A percentile compares a stretch with the other conserved stretches of the same genome.
Evolutionary conservation across 2,888 invertebrate genomes (phyloP).

Genomic region (Drosophila colorata): DNA sequence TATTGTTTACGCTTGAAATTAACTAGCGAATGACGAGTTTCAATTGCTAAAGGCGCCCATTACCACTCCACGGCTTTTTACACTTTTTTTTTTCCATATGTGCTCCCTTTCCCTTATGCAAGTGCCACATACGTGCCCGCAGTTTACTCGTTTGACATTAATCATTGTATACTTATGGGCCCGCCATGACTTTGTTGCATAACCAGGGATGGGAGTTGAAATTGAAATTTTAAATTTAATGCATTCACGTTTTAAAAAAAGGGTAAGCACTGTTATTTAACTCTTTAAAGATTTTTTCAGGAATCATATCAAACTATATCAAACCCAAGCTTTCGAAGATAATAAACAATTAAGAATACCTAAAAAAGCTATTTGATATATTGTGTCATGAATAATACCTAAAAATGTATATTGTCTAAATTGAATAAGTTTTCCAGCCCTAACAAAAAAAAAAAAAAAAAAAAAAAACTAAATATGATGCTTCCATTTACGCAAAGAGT

Average conservation of each 20-base stretch:
- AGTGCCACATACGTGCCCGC: slow-evolving; percentile 1
- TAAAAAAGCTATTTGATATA: not conserved
- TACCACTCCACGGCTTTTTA: slow-evolving; percentile 10
- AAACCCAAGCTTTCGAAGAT: not conserved
- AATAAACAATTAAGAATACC: slow-evolving; percentile 12
- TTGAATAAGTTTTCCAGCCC: slow-evolving; percentile 17
- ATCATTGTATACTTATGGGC: slow-evolving; percentile 58
- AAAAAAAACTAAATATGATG: slow-evolving; percentile 16
- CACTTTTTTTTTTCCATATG: slow-evolving; percentile 1
- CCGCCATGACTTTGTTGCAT: slow-evolving; percentile 34
- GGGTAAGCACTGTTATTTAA: not conserved
- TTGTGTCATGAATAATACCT: not conserved
- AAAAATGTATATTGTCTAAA: slow-evolving; percentile 10
- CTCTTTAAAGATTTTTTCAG: not conserved
- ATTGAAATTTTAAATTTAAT: not conserved
- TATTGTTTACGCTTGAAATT: slow-evolving; percentile 72
- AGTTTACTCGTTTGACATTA: slow-evolving; percentile 46
- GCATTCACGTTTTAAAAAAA: not conserved
- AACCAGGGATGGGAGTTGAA: slow-evolving; percentile 21
- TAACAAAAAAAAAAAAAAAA: slow-evolving; percentile 8
- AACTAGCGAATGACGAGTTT: slow-evolving; percentile 69
- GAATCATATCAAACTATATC: too few relatives aligned
- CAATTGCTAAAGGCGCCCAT: slow-evolving; percentile 61
- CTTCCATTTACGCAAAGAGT: slow-evolving; percentile 11
- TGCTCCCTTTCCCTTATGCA: not conserved